Evolutionary conservation across 2,888 invertebrate species (phyloP), one percentile per base, ranked within the genome.

Genomic region (Temnothorax rugatulus): DNA sequence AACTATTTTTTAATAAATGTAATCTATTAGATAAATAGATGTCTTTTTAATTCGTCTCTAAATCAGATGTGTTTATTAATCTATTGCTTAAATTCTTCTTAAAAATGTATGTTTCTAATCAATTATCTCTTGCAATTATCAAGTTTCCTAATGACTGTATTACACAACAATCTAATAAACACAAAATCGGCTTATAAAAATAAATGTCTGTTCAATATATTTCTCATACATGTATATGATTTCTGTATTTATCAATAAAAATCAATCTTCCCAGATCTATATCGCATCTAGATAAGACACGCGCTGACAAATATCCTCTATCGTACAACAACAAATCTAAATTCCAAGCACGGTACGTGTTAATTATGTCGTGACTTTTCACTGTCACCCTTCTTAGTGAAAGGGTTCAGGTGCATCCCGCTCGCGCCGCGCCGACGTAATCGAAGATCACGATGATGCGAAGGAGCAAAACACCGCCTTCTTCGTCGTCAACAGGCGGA

Each of bases 401-500:
- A 69, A 41, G 41, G 41, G 5, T 68, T 52, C 68, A 54, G 52
- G 21, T 34, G 57, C 13, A 66, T 15, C 25, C 29, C 57, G 13
- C 44, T 13, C 52, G 38, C 38, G 15, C 4, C 59, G n/a, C 9
- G 57, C n/a, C 74, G 59, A 47, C 79, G 50, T 77, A 47, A 81
- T 66, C 82, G 57, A 68, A 57, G 38, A 57, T 83, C 66, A 29
- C 57, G 76, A 83, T 34, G 86, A 82, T 76, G 85, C 77, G 73
- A 84, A 77, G 71, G 59, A 50, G 59, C 47, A 79, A 79, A 79
- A 79, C 25, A 29, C 18, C n/a, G 47, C 38, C 59, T 71, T 69
- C 83, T 86, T 84, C 88, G 83, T 88, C 87, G 88, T 84, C 87
- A 25, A 83, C 74, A 86, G 85, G 82, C 88, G 84, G 41, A 85